phyloP scores from a whole-genome alignment of 2,113 vertebrate species.

The Clarias macrocephalus region DNA sequence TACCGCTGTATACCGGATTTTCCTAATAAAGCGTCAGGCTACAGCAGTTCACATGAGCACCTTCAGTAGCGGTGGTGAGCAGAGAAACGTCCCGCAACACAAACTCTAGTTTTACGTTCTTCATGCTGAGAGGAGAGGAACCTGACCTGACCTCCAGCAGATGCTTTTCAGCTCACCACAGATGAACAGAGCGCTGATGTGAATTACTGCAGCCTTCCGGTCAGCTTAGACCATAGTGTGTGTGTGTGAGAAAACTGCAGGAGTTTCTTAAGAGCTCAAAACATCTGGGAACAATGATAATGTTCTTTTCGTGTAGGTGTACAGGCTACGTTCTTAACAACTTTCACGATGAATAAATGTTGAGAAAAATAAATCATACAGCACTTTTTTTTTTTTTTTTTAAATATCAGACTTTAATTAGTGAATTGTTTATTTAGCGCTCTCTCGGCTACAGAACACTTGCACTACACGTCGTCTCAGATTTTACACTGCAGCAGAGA shows the following conservation, averaged over 20 bases:
- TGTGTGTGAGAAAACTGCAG: no score
- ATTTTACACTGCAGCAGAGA: conserved; percentile 3
- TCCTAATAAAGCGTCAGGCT: not conserved
- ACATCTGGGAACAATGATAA: no score
- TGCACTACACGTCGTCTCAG: not conserved
- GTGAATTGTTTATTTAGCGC: conserved; percentile 51
- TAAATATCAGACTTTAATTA: conserved; percentile 63
- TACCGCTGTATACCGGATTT: not conserved
- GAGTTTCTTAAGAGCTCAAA: no score
- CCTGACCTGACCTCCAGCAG: no score
- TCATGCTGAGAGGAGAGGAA: no score
- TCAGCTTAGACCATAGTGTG: no score
- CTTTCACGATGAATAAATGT: no score
- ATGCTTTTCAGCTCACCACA: no score
- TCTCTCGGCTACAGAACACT: conserved; percentile 36
- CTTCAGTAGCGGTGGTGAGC: not conserved
- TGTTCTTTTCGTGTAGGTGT: no score
- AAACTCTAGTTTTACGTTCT: not conserved
- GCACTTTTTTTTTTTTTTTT: conserved; percentile 35
- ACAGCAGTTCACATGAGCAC: not conserved
- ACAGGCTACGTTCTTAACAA: not conserved
- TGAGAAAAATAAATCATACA: not conserved
- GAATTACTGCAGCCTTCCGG: no score
- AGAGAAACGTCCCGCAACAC: not conserved
- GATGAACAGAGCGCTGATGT: no score